Evolutionary conservation across 2,888 invertebrate genomes (phyloP), one percentile per base, ranked within the genome.

Genomic region (Tillus elongatus): DNA sequence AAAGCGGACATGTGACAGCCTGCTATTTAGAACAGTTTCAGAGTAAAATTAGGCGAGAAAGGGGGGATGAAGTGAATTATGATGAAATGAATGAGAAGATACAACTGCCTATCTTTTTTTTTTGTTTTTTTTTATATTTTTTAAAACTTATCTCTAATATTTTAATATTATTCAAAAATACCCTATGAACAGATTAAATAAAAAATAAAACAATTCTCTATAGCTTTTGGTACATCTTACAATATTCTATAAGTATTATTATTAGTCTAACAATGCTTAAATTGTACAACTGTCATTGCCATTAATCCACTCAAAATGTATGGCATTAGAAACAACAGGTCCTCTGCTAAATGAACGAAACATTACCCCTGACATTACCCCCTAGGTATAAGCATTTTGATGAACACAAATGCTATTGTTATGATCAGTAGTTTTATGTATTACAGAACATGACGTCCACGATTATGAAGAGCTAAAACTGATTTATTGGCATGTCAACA

Each of bases 181-280:
- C 49, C 51, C 51, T 53, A 54, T 53, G 32, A 46, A 49, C 49
- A 48, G 45, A 46, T 47, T 39, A 50, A 52, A 54, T 50, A 52
- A 55, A 53, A 52, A 54, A 53, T 53, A 55, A 54, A 55, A 53
- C 50, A 51, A 52, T 54, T 56, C 51, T 54, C 54, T 57, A 55
- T 55, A 52, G 52, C 47, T 53, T 56, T 56, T 56, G 54, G 55
- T 57, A 54, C 54, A 46, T 15, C 16, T 19, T 33, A 8, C n/a
- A 8, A 8, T n/a, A 6, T 19, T 19, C n/a, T 19, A 43, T 19
- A 19, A 19, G 6, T 8, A 19, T n/a, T 19, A 19, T 19, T 19
- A 47, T 50, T 50, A 52, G 51, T 54, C 51, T 53, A 51, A 42
- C n/a, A n/a, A n/a, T 49, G 51, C 46, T 53, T 47, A 52, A 52